Base-by-base conservation (phyloP, 2,888 invertebrate species). In the Nyleta sp. region DNA sequence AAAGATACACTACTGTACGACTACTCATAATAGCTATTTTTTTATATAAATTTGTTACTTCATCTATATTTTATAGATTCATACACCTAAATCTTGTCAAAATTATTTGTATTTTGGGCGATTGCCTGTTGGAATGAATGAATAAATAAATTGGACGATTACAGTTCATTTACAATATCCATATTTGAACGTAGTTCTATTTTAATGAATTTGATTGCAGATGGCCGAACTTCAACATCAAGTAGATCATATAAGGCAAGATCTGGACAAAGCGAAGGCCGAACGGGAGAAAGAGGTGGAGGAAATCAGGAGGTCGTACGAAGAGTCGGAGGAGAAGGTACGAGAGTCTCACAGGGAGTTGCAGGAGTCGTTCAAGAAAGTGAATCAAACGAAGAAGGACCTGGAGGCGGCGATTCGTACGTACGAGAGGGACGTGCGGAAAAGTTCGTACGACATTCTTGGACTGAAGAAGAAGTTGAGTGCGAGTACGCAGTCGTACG, bases 361-460 rank as follows among this genome's bases (percentile, higher is more conserved):
- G 31, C 81, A 87, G 62, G 83, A 83, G 8, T 64, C 75, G 3
- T 73, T 81, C 15, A 65, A 80, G 20, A 84, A 83, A 5, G 53
- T 76, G 2, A 46, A 62, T n/a, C 53, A 75, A 18, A 17, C 60
- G 1, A 84, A 83, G 20, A 85, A 84, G 67, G 86, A 87, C 42
- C 24, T 81, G 11, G 87, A 87, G 22, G 10, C 11, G 0, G 83
- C 83, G 10, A 78, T 73, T 31, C 82, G 82, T 2, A 67, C 79
- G 0, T 84, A 84, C 55, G 88, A 88, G 38, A 82, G 78, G n/a
- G 87, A 88, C 13, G 64, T 86, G 20, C 83, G 83, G 10, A 87
- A 84, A 57, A 82, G 70, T 59, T 68, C 84, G 0, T 24, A 77
- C 1, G 87, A 88, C 17, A 57, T 85, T 5, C 50, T 80, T 8